These are phyloP conservation scores for Idaea biselata DNA, from an alignment of 2,888 invertebrate species.

Conservation along the genomic window DNA sequence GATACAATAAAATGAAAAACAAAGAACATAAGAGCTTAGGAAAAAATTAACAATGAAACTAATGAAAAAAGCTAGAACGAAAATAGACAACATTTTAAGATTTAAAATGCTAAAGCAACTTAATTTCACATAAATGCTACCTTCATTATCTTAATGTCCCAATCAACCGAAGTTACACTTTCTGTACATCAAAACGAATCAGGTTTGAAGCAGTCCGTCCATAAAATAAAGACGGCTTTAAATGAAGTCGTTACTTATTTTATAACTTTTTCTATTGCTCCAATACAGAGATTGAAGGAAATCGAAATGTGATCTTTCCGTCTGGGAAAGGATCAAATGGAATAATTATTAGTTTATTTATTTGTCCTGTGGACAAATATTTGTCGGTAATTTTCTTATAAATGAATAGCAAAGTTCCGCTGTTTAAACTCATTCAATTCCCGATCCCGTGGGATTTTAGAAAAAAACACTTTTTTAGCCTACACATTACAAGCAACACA, in stretches of 20 bases:
- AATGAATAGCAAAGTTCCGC: background rate
- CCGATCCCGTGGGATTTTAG: too few species aligned
- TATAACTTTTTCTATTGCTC: background rate
- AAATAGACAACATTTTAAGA: too few species aligned
- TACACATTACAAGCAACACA: too few species aligned
- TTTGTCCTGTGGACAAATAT: background rate
- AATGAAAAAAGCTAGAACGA: too few species aligned
- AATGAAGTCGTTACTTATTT: background rate
- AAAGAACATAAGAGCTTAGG: too few species aligned
- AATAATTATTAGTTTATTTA: background rate
- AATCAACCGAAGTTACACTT: background rate
- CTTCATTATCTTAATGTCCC: conserved; percentile 1
- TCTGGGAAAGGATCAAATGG: background rate
- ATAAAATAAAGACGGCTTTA: background rate
- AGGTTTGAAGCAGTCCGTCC: background rate
- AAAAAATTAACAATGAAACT: too few species aligned
- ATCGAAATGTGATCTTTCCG: background rate
- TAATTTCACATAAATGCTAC: background rate
- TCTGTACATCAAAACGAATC: background rate
- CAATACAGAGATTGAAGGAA: background rate
- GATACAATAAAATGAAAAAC: too few species aligned
- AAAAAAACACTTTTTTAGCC: too few species aligned
- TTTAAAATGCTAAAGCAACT: background rate
- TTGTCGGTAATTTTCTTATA: background rate
- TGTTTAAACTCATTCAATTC: background rate